Conservation (phyloP, 2,113 vertebrate species). For the Passer montanus region DNA sequence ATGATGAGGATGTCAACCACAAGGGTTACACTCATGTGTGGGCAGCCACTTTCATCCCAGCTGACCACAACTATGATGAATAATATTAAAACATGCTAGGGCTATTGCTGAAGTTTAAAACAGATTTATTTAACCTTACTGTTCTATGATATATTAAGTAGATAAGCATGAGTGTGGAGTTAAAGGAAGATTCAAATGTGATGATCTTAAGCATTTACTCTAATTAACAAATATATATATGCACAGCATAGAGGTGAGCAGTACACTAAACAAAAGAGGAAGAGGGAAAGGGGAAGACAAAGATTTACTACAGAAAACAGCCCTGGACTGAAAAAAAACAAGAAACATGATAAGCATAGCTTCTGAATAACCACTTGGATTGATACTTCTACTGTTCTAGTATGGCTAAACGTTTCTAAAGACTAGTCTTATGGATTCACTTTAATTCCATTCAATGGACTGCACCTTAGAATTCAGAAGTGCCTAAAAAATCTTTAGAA, state of each 20-base stretch:
- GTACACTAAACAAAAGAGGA: neutral
- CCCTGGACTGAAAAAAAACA: neutral
- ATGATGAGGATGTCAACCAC: constrained; percentile 25
- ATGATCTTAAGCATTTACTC: neutral
- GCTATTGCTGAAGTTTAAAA: neutral
- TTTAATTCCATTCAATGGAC: neutral
- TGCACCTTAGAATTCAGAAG: neutral
- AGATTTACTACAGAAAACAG: neutral
- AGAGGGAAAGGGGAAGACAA: neutral
- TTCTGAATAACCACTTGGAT: neutral
- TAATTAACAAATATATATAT: neutral
- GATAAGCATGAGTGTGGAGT: neutral
- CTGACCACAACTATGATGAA: neutral
- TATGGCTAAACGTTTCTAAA: neutral
- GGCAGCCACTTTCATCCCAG: constrained; percentile 28
- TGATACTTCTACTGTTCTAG: neutral
- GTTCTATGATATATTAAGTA: neutral
- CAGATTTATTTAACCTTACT: neutral
- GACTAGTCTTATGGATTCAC: neutral
- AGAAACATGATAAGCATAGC: neutral
- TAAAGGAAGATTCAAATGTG: neutral
- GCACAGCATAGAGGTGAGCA: neutral
- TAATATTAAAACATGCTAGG: neutral
- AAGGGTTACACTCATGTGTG: constrained; percentile 33
- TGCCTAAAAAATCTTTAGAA: neutral